Base-by-base conservation (phyloP, 2,113 vertebrate genomes). In the Tragelaphus imberbis region DNA sequence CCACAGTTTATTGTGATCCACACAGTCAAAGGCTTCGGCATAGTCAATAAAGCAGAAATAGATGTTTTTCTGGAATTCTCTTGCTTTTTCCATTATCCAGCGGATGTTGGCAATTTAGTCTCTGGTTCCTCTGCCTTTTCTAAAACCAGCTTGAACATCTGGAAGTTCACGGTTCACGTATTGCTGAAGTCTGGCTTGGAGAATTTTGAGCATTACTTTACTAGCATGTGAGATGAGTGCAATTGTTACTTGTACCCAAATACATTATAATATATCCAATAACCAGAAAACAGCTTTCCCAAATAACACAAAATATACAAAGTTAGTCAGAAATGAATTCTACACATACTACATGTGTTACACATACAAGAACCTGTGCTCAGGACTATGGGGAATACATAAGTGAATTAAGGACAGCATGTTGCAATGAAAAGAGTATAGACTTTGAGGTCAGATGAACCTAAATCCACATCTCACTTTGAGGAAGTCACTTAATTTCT, bases 221-320 rank as follows among this genome's bases (percentile, higher is more conserved):
- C 44, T 44, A 44, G 44, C 44, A 44, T 44, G 44, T 44, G 44
- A 44, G 44, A 44, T 44, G 44, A 44, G 44, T 44, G 44, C 44
- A 44, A 44, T 61, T 79, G 49, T 90, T 94, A 86, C 36, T 94
- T 97, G 51, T 3, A 68, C 27, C n/a, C 21, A 36, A 92, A 91
- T 36, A 58, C 4, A 88, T 55, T 97, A 47, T 86, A 85, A 79
- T 79, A 79, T 79, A 81, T 25, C 59, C 44, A 90, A 80, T 77
- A 90, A 87, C 13, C 7, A 97, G 63, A 16, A 86, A 97, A 84
- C 59, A 94, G 30, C 44, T 96, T 92, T 96, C 68, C 40, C 84
- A 97, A 97, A 79, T 90, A 97, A 90, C 9, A 17, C 28, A 59
- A 84, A 91, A 82, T 77, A 59, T 23, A 82, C 44, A 61, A 92